Percentiles rank a stretch among this genome's conserved stretches.
Evolutionary conservation across 2,113 vertebrate species (phyloP).

Genomic region (Aphyosemion australe): DNA sequence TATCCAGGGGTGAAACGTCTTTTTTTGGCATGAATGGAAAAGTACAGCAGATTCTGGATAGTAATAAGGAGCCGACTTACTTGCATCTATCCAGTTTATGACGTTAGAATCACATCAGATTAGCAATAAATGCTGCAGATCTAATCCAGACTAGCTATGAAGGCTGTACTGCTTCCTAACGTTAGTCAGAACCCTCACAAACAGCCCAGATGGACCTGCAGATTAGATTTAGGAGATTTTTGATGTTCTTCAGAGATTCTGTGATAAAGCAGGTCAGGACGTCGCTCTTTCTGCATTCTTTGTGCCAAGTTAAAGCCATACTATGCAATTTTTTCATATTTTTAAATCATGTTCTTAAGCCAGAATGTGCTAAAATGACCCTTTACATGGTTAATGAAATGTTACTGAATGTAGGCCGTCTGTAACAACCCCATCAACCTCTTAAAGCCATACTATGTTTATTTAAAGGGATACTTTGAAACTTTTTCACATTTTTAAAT

Average conservation of each 20-base stretch:
- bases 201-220: no score
- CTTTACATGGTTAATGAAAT: no score
- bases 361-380: no score
- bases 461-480: no score
- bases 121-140: neutral
- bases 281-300: neutral
- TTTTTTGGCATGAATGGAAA: neutral
- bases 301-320: neutral
- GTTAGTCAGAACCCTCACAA: neutral
- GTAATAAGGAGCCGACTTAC: neutral
- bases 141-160: neutral
- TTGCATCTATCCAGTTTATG: neutral
- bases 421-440: no score
- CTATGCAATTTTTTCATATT: no score
- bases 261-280: neutral
- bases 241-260: neutral
- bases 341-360: no score
- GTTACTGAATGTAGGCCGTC: no score
- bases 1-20: no score
- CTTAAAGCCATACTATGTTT: no score
- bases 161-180: neutral
- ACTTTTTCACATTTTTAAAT: no score
- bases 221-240: no score
- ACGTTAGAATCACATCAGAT: neutral
- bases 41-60: neutral